Evolutionary conservation across 2,113 vertebrate species (phyloP), one percentile per base, ranked within the genome.

Genomic region (Lipophrys pholis): DNA sequence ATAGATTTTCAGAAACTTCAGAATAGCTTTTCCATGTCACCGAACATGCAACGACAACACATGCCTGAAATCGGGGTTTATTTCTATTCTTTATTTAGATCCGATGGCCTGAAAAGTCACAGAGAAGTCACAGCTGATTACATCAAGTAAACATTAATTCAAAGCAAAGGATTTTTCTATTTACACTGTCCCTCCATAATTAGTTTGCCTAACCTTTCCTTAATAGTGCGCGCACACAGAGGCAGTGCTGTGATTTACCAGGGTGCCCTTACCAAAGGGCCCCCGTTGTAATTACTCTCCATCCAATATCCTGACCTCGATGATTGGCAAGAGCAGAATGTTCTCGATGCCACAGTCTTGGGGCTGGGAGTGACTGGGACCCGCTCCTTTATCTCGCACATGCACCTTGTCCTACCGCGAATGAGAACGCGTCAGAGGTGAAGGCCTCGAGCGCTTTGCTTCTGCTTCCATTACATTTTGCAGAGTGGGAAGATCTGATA

Each of bases 401-500:
- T 73, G 87, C 91, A 92, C 89, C 90, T 91, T 90, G 87, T 89
- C 78, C 83, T 77, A 35, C 76, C 55, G 64, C 58, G 55, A 77
- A 89, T 83, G 80, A 85, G 88, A 86, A 78, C 75, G 85, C 58
- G 46, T 89, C 45, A 6, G 84, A 88, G 83, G 90, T 87, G 83
- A 86, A 70, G 88, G 89, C 87, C 84, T 73, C 46, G 52, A 88
- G 86, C 89, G 71, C 85, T 86, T 63, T 72, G 66, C 85, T 63
- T 73, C 85, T 50, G 79, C 88, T 85, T 88, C 88, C 82, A 91
- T 90, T 91, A 91, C 85, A 79, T 80, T 80, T 78, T 69, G 80
- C 76, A 55, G 82, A 89, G 86, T 76, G 80, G 84, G 86, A 83
- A 77, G 80, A 91, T 92, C 91, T 89, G 88, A 91, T 90, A 89